Conservation (phyloP, 2,797 vertebrate species). For the Rhabdomys pumilio region DNA sequence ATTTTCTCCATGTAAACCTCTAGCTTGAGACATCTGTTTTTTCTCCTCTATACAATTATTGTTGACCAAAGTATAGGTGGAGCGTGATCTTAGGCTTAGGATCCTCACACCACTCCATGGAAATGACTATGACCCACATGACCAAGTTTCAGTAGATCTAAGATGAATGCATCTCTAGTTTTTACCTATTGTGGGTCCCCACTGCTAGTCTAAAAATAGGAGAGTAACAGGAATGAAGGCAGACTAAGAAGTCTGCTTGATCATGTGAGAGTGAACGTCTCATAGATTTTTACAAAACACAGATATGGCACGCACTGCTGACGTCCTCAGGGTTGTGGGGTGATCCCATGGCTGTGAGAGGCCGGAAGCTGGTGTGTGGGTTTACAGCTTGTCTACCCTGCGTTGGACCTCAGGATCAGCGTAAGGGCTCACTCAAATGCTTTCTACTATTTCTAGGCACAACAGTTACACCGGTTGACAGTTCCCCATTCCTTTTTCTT, state of each 20-base stretch:
- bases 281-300: slow-evolving; percentile 21
- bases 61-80: not conserved
- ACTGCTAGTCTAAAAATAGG: not conserved
- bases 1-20: not conserved
- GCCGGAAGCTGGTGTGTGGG: not conserved
- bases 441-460: slow-evolving; percentile 26
- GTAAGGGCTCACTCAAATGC: not conserved
- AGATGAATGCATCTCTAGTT: not conserved
- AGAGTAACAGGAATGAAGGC: not conserved
- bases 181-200: not conserved
- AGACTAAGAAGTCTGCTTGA: not conserved
- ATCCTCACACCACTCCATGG: not conserved
- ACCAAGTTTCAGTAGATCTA: not conserved
- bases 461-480: not conserved
- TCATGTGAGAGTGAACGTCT: slow-evolving; percentile 25
- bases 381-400: not conserved
- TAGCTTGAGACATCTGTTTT: not conserved
- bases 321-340: not conserved
- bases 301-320: not conserved
- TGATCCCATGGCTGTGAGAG: not conserved
- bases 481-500: not conserved
- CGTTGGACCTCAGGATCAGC: not conserved
- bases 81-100: not conserved
- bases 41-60: not conserved
- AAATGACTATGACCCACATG: not conserved